Conservation (phyloP, 2,888 invertebrate species). For the Invenusta paracnida region DNA sequence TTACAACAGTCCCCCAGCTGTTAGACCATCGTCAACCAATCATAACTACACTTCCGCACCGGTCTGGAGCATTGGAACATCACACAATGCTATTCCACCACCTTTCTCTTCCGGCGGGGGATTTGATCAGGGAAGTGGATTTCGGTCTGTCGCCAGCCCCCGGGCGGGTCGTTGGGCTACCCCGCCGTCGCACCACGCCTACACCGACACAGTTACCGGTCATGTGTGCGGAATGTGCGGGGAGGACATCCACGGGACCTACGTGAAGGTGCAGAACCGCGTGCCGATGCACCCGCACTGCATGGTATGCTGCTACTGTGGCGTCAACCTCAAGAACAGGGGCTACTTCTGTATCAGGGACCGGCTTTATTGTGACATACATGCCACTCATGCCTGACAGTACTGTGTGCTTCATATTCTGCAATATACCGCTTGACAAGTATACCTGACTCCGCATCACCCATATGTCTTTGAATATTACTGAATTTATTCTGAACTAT, state of each 20-base stretch:
- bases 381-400: slow-evolving; percentile 65
- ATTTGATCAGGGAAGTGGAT: slow-evolving; percentile 46
- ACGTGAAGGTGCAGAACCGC: slow-evolving; percentile 93
- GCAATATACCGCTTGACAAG: no score
- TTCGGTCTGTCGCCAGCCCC: slow-evolving; percentile 56
- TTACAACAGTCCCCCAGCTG: neutral
- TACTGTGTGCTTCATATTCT: slow-evolving; percentile 42
- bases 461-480: neutral
- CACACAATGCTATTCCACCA: slow-evolving; percentile 31
- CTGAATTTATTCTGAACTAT: no score
- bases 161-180: neutral
- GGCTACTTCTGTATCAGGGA: slow-evolving; percentile 91
- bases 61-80: slow-evolving; percentile 43
- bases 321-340: slow-evolving; percentile 69
- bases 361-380: slow-evolving; percentile 91
- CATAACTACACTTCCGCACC: neutral
- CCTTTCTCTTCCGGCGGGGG: no score
- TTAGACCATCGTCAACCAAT: neutral
- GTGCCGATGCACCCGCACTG: slow-evolving; percentile 86
- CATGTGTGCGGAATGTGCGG: slow-evolving; percentile 83
- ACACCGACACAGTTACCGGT: slow-evolving; percentile 47
- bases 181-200: slow-evolving; percentile 49
- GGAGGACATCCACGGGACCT: slow-evolving; percentile 91
- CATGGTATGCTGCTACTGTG: slow-evolving; percentile 92
- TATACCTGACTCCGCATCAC: neutral